Conservation (phyloP, 2,113 vertebrate genomes). For the Semicossyphus pulcher region DNA sequence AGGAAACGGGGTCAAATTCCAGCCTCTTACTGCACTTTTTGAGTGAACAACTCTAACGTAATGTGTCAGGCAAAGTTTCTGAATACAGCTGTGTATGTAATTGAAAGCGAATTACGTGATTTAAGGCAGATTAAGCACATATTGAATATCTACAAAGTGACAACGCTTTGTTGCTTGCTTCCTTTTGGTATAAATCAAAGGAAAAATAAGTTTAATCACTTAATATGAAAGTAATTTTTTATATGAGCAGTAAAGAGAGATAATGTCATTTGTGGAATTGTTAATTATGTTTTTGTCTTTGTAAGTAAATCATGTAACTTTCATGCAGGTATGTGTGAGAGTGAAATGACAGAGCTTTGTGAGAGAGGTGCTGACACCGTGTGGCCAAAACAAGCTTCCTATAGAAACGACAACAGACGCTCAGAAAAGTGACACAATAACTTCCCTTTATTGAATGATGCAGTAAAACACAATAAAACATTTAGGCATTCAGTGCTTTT, state of each 20-base stretch:
- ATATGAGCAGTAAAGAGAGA: neutral
- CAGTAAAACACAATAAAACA: constrained; percentile 64
- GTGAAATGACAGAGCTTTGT: neutral
- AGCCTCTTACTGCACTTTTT: neutral
- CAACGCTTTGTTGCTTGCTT: neutral
- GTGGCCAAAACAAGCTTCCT: constrained; percentile 12
- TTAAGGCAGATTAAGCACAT: neutral
- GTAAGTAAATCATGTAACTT: no score
- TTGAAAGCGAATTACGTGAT: neutral
- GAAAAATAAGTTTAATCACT: no score
- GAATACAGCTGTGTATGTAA: neutral
- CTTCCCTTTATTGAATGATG: constrained; percentile 72
- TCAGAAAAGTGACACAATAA: constrained; percentile 27
- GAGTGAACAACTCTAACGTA: neutral
- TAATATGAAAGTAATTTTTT: neutral
- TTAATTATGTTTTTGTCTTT: no score
- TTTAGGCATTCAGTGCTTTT: constrained; percentile 44
- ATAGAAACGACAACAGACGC: constrained; percentile 10
- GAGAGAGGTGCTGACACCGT: constrained; percentile 27
- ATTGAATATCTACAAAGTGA: neutral
- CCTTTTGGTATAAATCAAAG: neutral
- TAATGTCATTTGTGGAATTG: neutral
- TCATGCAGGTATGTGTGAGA: neutral
- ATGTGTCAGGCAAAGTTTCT: neutral
- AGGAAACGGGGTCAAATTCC: constrained; percentile 21